Base-by-base conservation (phyloP, 2,888 invertebrate species). In the Leptinotarsa tumamoca region DNA sequence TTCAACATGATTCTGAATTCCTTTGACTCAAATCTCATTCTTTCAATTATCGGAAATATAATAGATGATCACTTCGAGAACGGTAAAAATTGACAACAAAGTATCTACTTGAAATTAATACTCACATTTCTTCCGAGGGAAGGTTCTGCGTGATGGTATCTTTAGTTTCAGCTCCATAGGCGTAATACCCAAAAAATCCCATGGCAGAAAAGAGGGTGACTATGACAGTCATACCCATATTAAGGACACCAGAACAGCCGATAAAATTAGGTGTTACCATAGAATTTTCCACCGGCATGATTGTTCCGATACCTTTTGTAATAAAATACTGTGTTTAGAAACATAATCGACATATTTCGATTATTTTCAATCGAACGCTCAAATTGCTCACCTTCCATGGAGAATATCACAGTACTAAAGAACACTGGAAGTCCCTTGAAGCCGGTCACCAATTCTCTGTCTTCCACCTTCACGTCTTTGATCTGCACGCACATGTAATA, bases 331-430 rank as follows among this genome's bases (percentile, higher is more conserved):
- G n/a, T n/a, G 14, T 50, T 67, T 17, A 67, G 14, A 33, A 23
- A 66, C 15, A 23, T 15, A 67, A 2, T 33, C 18, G 43, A 43
- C 10, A 67, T 43, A 43, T 10, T 43, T 43, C 43, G 43, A 13
- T 43, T 43, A 43, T 43, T 43, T 43, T 43, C 3, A 43, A 10
- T 10, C 10, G 10, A 43, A 43, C 3, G 43, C 10, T 43, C 33
- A n/a, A 66, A 66, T 52, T 51, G 23, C 18, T 73, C 58, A 77
- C 84, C 97, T 90, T 99, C 99, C 93, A 99, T 98, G 3, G 99
- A 97, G 87, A 98, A 99, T 82, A 99, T 94, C 0, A 97, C 98
- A 0, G 98, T 98, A 72, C 98, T 92, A 87, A 99, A 96, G 89
- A 97, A 99, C 68, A 97, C 89, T 0, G 99, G 98, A 54, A 83